These are phyloP conservation scores for Meiosimyza decipiens DNA, from an alignment of 2,888 invertebrate species.

Conservation along the genomic window DNA sequence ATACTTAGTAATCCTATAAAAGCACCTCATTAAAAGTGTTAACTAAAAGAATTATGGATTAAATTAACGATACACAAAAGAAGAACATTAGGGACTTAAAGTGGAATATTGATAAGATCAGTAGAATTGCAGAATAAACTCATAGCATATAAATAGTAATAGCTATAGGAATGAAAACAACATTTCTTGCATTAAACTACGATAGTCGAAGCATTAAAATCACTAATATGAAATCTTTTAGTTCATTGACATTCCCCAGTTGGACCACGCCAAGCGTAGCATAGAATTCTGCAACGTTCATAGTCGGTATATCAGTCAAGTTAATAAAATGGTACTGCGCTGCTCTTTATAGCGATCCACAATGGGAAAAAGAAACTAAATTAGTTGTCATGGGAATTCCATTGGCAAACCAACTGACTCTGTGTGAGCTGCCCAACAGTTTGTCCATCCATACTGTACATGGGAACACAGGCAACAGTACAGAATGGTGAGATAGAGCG, in stretches of 20 bases:
- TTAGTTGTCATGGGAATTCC: constrained; percentile 34
- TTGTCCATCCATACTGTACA: not conserved
- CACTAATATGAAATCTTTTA: not conserved
- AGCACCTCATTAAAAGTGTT: too few species aligned
- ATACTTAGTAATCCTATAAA: too few species aligned
- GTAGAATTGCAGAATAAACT: too few species aligned
- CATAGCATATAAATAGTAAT: too few species aligned
- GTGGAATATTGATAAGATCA: too few species aligned
- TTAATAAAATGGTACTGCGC: constrained; percentile 8
- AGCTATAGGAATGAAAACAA: too few species aligned
- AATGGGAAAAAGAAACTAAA: constrained; percentile 27
- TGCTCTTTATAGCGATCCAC: not conserved
- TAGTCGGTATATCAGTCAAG: constrained; percentile 1
- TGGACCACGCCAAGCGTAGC: constrained; percentile 10
- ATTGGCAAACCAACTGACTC: not conserved
- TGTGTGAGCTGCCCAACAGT: not conserved
- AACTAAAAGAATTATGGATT: too few species aligned
- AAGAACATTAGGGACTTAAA: too few species aligned
- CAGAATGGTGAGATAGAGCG: not conserved
- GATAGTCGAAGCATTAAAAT: too few species aligned
- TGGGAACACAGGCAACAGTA: not conserved
- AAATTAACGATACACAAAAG: too few species aligned
- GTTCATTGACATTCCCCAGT: constrained; percentile 11
- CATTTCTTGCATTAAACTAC: too few species aligned
- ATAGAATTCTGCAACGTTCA: not conserved